These are phyloP conservation scores for Amia ocellicauda DNA, from an alignment of 2,113 vertebrate species.

Conservation along the genomic window DNA sequence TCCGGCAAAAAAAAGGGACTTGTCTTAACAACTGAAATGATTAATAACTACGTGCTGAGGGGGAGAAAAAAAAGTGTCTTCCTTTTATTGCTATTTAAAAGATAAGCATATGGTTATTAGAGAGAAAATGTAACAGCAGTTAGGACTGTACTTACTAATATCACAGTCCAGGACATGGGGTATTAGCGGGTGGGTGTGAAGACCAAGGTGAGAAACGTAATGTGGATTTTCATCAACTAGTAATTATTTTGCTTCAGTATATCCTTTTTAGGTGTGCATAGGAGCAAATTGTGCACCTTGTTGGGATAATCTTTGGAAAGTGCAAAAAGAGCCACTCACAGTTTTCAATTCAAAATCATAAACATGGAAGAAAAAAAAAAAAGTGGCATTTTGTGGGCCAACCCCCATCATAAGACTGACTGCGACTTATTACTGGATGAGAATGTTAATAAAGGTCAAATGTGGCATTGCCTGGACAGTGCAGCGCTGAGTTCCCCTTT, in stretches of 20 bases:
- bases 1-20: constrained; percentile 39
- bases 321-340: not conserved
- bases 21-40: constrained; percentile 34
- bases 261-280: no score
- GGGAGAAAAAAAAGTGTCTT: constrained; percentile 29
- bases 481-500: no score
- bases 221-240: no score
- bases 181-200: no score
- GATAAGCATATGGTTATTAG: constrained; percentile 45
- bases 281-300: not conserved
- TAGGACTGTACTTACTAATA: no score
- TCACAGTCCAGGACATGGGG: no score
- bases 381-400: not conserved
- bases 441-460: constrained; percentile 19
- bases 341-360: constrained; percentile 15
- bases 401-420: constrained; percentile 14
- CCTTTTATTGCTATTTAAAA: constrained; percentile 50
- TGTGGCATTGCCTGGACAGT: not conserved
- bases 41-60: constrained; percentile 36
- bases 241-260: no score
- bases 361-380: constrained; percentile 11
- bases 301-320: not conserved
- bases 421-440: constrained; percentile 13
- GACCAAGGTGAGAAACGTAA: no score
- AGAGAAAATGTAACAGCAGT: constrained; percentile 5